Conservation (phyloP, 2,113 vertebrate genomes). For the Zapus hudsonius region DNA sequence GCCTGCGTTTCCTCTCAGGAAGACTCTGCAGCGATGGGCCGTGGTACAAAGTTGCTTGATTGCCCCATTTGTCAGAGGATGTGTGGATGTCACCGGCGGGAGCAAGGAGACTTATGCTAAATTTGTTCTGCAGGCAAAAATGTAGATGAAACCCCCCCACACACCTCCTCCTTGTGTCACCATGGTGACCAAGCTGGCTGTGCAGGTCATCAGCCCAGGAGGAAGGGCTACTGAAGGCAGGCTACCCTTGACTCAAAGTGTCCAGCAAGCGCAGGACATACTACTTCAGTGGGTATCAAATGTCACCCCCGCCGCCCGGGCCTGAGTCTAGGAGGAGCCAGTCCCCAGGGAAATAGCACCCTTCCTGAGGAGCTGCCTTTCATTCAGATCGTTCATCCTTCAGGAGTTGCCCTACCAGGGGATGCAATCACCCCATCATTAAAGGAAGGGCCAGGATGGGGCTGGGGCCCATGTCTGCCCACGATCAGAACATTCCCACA, state of each 20-base stretch:
- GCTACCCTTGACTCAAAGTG: background rate
- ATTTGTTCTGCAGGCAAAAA: background rate
- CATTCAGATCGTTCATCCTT: too few species aligned
- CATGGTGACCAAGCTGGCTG: background rate
- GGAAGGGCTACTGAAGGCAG: too few species aligned
- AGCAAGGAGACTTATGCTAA: background rate
- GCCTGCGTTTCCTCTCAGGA: background rate
- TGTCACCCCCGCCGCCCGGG: fast-evolving
- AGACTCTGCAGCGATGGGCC: background rate
- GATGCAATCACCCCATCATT: fast-evolving
- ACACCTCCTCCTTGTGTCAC: background rate
- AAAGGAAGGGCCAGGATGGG: background rate
- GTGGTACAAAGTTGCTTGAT: background rate
- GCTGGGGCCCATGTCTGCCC: too few species aligned
- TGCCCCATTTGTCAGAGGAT: background rate
- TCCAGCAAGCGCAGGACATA: background rate
- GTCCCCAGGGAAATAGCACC: too few species aligned
- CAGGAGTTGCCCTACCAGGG: too few species aligned
- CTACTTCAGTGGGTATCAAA: fast-evolving
- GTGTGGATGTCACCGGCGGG: background rate
- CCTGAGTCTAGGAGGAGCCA: background rate
- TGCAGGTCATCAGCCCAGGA: background rate
- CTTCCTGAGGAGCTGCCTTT: too few species aligned
- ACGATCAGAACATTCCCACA: fast-evolving
- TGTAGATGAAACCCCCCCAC: background rate